Evolutionary conservation across 2,797 vertebrate species (phyloP).

Genomic region (Centropyge bicolor): DNA sequence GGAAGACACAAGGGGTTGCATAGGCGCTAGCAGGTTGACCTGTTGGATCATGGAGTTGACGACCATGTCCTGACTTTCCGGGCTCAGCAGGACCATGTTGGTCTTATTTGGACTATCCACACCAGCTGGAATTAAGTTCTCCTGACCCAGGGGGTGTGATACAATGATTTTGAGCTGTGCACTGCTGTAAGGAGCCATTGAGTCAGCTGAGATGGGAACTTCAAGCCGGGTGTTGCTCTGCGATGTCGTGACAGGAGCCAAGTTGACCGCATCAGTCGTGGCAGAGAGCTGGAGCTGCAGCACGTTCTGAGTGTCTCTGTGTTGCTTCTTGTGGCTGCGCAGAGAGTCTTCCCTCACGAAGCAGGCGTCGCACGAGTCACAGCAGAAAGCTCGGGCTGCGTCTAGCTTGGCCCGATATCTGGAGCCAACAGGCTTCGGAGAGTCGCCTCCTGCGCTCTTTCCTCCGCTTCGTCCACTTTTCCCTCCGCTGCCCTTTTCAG

Average conservation of each 20-base stretch:
- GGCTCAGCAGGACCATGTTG: slow-evolving; percentile 78
- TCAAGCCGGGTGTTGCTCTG: slow-evolving; percentile 47
- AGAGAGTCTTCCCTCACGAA: slow-evolving; percentile 97
- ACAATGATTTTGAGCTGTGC: slow-evolving; percentile 93
- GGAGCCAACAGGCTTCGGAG: slow-evolving; percentile 81
- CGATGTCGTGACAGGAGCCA: slow-evolving; percentile 43
- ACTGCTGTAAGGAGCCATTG: slow-evolving; percentile 81
- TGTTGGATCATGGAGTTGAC: slow-evolving; percentile 92
- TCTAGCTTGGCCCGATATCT: slow-evolving; percentile 92
- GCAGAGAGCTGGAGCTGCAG: slow-evolving; percentile 82
- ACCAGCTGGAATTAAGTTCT: slow-evolving; percentile 78
- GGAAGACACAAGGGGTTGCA: slow-evolving; percentile 74
- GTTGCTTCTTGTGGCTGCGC: slow-evolving; percentile 95
- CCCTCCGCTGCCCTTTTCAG: slow-evolving; percentile 76
- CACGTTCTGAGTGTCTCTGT: slow-evolving; percentile 82
- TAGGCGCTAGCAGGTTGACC: slow-evolving; percentile 89
- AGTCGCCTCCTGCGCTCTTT: slow-evolving; percentile 61
- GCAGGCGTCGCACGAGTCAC: slow-evolving; percentile 91
- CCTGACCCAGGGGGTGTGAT: slow-evolving; percentile 85
- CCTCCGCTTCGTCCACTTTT: slow-evolving; percentile 72
- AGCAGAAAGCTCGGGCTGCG: slow-evolving; percentile 92
- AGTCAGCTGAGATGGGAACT: slow-evolving; percentile 58
- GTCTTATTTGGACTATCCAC: slow-evolving; percentile 65
- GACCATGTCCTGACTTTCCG: slow-evolving; percentile 80
- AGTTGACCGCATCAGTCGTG: background rate